Evolutionary conservation across 2,797 vertebrate species (phyloP).

Genomic region (Myripristis jacobus): DNA sequence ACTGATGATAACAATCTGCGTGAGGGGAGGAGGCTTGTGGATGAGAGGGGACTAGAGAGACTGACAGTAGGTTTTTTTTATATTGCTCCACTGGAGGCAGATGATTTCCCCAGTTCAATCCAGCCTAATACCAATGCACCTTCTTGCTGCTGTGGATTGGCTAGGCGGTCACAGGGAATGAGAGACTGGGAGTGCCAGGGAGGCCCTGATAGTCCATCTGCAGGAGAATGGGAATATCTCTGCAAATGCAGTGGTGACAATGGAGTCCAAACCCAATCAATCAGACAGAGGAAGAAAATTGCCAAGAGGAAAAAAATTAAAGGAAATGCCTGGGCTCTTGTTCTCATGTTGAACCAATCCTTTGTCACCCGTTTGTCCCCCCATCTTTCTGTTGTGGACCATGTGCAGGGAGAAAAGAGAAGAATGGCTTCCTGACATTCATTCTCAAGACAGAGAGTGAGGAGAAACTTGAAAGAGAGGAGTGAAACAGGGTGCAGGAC

Average conservation of each 20-base stretch:
- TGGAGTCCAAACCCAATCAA: constrained; percentile 40
- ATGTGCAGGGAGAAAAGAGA: constrained; percentile 42
- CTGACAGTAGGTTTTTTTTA: constrained; percentile 53
- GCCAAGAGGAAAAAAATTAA: constrained; percentile 52
- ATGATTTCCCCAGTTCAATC: constrained; percentile 53
- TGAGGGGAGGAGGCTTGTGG: constrained; percentile 54
- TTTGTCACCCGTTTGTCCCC: constrained; percentile 29
- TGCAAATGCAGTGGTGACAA: constrained; percentile 31
- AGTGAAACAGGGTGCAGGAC: constrained; percentile 5
- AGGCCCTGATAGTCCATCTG: constrained; percentile 34
- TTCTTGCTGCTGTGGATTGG: constrained; percentile 33
- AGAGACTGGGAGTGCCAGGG: neutral
- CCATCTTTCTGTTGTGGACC: constrained; percentile 20
- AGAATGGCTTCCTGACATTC: constrained; percentile 67
- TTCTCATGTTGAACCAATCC: constrained; percentile 60
- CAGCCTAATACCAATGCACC: constrained; percentile 39
- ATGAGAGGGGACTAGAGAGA: constrained; percentile 27
- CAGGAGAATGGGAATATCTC: constrained; percentile 30
- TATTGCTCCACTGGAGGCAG: constrained; percentile 41
- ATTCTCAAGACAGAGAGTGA: constrained; percentile 40
- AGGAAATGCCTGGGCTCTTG: constrained; percentile 58
- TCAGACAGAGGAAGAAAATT: constrained; percentile 53
- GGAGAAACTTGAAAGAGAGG: constrained; percentile 14
- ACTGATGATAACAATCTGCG: constrained; percentile 74
- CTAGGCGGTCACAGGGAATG: constrained; percentile 5